These are phyloP conservation scores for Manacus vitellinus DNA, from an alignment of 2,113 vertebrate genomes.

Conservation along the genomic window DNA sequence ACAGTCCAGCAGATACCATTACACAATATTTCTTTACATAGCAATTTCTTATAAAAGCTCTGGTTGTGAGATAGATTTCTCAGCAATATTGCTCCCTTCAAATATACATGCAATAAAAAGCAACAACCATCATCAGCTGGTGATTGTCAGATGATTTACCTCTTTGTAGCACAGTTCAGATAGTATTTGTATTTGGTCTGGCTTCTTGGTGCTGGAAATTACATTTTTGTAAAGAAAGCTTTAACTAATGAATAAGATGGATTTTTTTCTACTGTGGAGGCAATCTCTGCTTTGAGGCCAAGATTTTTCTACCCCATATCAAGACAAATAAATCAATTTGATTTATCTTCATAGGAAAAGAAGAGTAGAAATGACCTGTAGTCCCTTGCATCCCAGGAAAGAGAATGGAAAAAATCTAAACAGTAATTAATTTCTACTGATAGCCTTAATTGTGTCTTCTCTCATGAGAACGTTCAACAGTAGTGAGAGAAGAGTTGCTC, in stretches of 20 bases:
- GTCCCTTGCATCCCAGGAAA: neutral
- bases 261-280: neutral
- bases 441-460: neutral
- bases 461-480: neutral
- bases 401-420: neutral
- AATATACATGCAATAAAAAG: conserved; percentile 18
- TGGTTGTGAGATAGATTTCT: neutral
- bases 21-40: neutral
- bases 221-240: neutral
- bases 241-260: neutral
- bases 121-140: neutral
- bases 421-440: neutral
- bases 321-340: neutral
- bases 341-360: neutral
- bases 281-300: neutral
- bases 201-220: neutral
- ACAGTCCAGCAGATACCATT: neutral
- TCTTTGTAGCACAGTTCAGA: neutral
- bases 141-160: neutral
- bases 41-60: conserved; percentile 15
- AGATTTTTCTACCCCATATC: neutral
- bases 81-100: neutral
- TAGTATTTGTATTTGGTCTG: neutral
- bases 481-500: neutral
- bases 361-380: neutral